Percentiles rank a stretch among this genome's conserved stretches.
Evolutionary conservation across 2,797 vertebrate species (phyloP).

Genomic region (Pampus argenteus): DNA sequence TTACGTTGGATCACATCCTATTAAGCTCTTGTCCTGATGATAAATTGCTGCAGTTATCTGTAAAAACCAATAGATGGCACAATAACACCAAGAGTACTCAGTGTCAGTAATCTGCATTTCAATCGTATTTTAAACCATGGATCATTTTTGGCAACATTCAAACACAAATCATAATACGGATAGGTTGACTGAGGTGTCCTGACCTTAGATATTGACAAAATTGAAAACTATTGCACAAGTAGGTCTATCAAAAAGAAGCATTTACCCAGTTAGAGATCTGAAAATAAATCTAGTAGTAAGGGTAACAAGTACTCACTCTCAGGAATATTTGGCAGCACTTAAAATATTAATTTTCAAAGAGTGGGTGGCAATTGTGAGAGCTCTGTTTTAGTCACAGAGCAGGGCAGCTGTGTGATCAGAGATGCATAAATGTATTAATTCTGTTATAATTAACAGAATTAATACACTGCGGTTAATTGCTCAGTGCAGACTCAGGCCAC

Average conservation of each 20-base stretch:
- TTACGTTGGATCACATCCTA: neutral
- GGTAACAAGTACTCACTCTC: neutral
- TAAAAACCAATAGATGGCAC: constrained; percentile 72
- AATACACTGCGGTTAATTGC: constrained; percentile 6
- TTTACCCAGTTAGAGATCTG: neutral
- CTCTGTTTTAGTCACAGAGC: constrained; percentile 13
- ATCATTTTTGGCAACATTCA: neutral
- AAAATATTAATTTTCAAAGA: constrained; percentile 7
- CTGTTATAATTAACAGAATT: no score
- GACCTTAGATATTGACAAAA: constrained; percentile 1
- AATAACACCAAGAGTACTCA: constrained; percentile 22
- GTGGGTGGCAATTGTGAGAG: neutral
- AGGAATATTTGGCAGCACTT: constrained; percentile 9
- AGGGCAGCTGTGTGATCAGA: neutral
- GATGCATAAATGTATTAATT: constrained; percentile 8
- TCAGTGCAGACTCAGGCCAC: constrained; percentile 1
- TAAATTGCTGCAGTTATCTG: constrained; percentile 35
- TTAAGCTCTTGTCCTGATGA: neutral
- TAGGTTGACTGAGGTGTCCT: constrained; percentile 10
- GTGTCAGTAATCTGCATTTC: neutral
- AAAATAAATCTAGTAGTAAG: neutral
- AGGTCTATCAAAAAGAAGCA: neutral
- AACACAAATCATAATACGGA: constrained; percentile 12
- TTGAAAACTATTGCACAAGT: neutral
- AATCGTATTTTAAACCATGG: neutral